phyloP scores from a whole-genome alignment of 2,888 invertebrate species.

The Hartigia nigra region DNA sequence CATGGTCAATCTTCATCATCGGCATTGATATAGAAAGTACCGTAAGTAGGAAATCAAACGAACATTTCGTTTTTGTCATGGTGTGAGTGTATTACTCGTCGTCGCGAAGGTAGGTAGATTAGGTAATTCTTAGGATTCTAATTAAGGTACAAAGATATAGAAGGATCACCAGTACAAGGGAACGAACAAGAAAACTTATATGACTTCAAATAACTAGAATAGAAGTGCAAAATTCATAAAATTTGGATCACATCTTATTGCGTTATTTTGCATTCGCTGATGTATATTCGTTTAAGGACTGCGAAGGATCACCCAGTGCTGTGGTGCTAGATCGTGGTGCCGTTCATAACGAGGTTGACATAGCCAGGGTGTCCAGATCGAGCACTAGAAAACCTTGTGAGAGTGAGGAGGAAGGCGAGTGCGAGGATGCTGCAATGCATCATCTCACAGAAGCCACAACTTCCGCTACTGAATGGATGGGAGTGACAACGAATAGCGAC shows the following conservation, averaged over 20 bases:
- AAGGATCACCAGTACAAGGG: neutral
- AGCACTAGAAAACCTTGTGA: constrained; percentile 57
- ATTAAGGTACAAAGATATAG: neutral
- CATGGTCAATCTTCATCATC: neutral
- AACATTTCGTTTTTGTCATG: neutral
- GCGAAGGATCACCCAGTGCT: neutral
- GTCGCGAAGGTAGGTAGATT: neutral
- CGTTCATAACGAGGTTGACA: neutral
- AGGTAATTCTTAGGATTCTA: neutral
- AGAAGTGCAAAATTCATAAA: neutral
- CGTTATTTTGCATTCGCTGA: neutral
- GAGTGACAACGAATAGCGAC: constrained; percentile 89
- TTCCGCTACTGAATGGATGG: constrained; percentile 86
- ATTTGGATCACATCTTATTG: neutral
- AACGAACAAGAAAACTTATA: neutral
- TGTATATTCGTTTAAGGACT: neutral
- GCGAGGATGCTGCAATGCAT: constrained; percentile 73
- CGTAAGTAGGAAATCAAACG: neutral
- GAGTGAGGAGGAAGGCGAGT: constrained; percentile 73
- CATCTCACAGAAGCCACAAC: constrained; percentile 71
- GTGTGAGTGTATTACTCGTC: constrained; percentile 3
- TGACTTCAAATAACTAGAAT: neutral
- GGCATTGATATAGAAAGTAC: neutral
- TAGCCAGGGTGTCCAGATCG: neutral
- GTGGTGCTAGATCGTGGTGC: neutral